phyloP scores from a whole-genome alignment of 2,888 invertebrate genomes.

The Erebia epiphron region DNA sequence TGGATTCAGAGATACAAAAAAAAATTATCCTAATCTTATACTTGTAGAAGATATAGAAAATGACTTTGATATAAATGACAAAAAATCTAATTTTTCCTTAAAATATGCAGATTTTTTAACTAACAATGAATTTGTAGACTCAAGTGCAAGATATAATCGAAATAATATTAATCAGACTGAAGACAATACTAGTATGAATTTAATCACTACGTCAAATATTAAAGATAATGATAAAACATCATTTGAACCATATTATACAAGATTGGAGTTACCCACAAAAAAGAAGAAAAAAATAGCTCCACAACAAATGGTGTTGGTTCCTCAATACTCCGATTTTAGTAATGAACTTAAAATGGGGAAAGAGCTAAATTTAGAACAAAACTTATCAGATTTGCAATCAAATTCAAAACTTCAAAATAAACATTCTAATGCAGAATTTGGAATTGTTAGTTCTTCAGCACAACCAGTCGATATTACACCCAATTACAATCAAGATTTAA shows the following conservation, averaged over 20 bases:
- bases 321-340: constrained; percentile 35
- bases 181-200: constrained; percentile 21
- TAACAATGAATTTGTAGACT: constrained; percentile 57
- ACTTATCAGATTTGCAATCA: constrained; percentile 8
- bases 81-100: constrained; percentile 62
- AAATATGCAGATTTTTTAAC: constrained; percentile 73
- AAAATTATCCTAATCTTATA: constrained; percentile 51
- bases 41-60: constrained; percentile 68
- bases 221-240: constrained; percentile 31
- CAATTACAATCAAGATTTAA: constrained; percentile 25
- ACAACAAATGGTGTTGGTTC: constrained; percentile 40
- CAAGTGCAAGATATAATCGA: constrained; percentile 41
- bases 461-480: constrained; percentile 12
- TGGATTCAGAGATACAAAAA: constrained; percentile 42
- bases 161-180: constrained; percentile 28
- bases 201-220: constrained; percentile 4
- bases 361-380: constrained; percentile 26
- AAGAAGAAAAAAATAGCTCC: constrained; percentile 19
- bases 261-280: constrained; percentile 29
- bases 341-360: constrained; percentile 25
- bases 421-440: not conserved
- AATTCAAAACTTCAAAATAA: not conserved
- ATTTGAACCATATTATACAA: constrained; percentile 28
- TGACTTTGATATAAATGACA: constrained; percentile 59
- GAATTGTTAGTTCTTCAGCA: not conserved